Percentiles rank a stretch among this genome's conserved stretches.
Evolutionary conservation across 2,888 invertebrate species (phyloP).

Genomic region (Dasysyrphus albostriatus): DNA sequence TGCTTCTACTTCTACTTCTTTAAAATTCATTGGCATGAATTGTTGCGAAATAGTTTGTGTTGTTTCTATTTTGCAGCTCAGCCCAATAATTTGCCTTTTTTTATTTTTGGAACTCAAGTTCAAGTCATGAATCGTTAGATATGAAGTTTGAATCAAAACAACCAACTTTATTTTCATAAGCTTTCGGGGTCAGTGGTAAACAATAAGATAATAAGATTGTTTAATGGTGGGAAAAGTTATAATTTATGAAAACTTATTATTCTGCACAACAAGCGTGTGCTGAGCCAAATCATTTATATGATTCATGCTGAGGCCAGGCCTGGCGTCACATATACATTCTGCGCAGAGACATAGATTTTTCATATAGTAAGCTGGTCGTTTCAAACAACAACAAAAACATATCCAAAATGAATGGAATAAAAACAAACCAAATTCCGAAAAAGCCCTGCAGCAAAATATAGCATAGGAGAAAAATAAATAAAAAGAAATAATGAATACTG

Average conservation of each 20-base stretch:
- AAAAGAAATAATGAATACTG: no score
- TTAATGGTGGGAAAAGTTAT: conserved; percentile 22
- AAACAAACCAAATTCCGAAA: no score
- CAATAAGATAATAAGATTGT: conserved; percentile 16
- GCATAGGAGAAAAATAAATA: no score
- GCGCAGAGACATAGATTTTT: no score
- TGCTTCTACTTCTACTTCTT: conserved; percentile 29
- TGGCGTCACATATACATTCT: no score
- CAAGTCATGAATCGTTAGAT: conserved; percentile 39
- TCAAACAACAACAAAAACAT: neutral
- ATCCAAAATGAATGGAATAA: no score
- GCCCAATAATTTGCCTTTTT: conserved; percentile 24
- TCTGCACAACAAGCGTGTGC: neutral
- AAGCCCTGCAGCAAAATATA: no score
- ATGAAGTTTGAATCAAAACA: neutral
- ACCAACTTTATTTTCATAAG: neutral
- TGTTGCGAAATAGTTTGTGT: conserved; percentile 47
- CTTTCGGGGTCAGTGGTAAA: conserved; percentile 10
- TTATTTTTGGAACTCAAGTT: conserved; percentile 64
- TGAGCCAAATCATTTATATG: neutral
- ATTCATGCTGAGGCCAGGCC: neutral
- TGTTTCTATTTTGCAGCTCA: conserved; percentile 25
- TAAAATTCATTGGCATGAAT: conserved; percentile 58
- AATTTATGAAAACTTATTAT: conserved; percentile 8
- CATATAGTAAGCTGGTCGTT: neutral